Evolutionary conservation across 2,113 vertebrate species (phyloP).

Genomic region (Psilopsiagon aurifrons): DNA sequence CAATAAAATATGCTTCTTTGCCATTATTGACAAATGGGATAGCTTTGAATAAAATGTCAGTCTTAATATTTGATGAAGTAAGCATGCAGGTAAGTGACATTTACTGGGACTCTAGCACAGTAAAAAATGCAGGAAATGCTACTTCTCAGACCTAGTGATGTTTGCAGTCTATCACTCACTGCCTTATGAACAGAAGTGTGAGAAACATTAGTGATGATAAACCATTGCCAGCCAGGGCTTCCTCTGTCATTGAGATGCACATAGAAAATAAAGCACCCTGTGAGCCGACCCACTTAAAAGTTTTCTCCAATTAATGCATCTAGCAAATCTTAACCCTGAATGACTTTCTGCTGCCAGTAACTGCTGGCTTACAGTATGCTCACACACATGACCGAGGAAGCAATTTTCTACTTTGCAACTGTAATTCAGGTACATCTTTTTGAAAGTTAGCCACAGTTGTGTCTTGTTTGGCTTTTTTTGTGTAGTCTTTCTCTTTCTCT

Average conservation of each 20-base stretch:
- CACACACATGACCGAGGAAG: neutral
- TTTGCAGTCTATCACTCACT: neutral
- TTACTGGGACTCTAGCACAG: neutral
- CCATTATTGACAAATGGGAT: neutral
- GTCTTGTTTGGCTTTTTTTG: neutral
- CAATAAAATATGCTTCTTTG: neutral
- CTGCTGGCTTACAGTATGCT: neutral
- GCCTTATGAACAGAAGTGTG: neutral
- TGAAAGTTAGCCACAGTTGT: neutral
- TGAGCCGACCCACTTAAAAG: neutral
- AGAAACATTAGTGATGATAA: neutral
- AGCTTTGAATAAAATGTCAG: neutral
- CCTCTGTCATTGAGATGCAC: neutral
- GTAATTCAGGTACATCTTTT: slow-evolving; percentile 8
- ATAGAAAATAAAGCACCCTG: neutral
- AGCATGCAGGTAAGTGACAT: neutral
- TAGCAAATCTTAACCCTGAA: neutral
- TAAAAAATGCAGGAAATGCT: neutral
- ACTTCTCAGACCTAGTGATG: neutral
- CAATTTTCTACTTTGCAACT: neutral
- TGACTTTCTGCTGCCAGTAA: neutral
- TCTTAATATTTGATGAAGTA: neutral
- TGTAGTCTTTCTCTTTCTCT: neutral
- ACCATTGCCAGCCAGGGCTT: neutral
- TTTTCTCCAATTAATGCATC: neutral